These are phyloP conservation scores for Mizuhopecten yessoensis DNA, from an alignment of 1,140 invertebrate species.

Conservation along the genomic window DNA sequence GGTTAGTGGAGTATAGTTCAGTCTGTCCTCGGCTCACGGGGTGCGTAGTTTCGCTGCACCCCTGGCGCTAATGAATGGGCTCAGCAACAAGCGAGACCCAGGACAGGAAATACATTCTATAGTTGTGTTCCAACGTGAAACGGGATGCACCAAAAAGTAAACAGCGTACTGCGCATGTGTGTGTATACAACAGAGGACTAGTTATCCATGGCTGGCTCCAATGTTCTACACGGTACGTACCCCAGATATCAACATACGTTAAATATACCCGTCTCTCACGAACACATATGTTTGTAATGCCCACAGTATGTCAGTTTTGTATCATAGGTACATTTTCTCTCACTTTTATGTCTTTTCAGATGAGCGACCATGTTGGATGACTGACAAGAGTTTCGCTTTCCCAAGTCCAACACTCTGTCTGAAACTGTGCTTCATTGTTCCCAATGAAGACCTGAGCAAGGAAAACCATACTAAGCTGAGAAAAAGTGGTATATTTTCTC, in stretches of 20 bases:
- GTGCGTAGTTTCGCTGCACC: background rate
- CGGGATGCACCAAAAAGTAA: slow-evolving; percentile 37
- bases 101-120: slow-evolving; percentile 33
- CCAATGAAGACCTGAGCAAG: background rate
- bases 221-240: background rate
- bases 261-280: background rate
- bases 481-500: background rate
- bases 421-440: background rate
- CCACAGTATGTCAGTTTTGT: background rate
- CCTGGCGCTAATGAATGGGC: slow-evolving; percentile 29
- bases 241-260: background rate
- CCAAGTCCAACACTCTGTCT: background rate
- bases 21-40: background rate
- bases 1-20: background rate
- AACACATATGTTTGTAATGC: background rate
- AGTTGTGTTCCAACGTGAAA: slow-evolving; percentile 3
- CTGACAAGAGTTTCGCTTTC: background rate
- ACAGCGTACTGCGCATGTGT: slow-evolving; percentile 11
- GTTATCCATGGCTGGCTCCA: slow-evolving; percentile 6
- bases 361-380: slow-evolving; percentile 31
- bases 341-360: slow-evolving; percentile 7
- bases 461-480: background rate
- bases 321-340: background rate
- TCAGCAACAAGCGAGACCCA: background rate
- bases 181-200: slow-evolving; percentile 31